Evolutionary conservation across 1,140 invertebrate species (phyloP), one percentile per base, ranked within the genome.

Genomic region (Stegodyphus dumicola): DNA sequence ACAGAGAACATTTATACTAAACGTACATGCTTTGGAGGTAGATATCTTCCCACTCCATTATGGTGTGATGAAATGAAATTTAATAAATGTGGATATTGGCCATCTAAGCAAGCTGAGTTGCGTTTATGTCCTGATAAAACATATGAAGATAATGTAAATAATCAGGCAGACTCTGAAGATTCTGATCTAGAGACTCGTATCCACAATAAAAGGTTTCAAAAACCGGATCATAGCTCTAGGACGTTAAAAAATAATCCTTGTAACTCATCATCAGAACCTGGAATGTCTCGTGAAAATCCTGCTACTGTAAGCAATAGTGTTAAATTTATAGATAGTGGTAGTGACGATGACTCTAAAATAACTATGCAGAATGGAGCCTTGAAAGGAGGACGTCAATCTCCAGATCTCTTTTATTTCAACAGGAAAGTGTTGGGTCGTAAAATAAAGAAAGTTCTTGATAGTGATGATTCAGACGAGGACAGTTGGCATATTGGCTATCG

Each of bases 261-360:
- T 69, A 7, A 33, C 6, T 48, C n/a, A 17, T 54, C 73, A 11
- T 10, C 64, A 71, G 53, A 52, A 9, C 52, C 10, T 17, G 5
- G 51, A 69, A 9, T 3, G 51, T 17, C 49, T 11, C n/a, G 4
- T 70, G 6, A 65, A 49, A 33, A 53, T 33, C 75, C 10, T 70
- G 13, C 18, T 13, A 49, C 73, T 48, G n/a, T 10, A 48, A 18
- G 18, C 17, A 66, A 49, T 69, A 9, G 17, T 78, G 53, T 86
- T 65, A 33, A 74, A 13, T 78, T 69, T n/a, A 49, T 86, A 18
- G 84, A 86, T 17, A 78, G 84, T 51, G 73, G 66, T 48, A 86
- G 84, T 73, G 84, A 86, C 52, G 84, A 86, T 18, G 81, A 85
- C 17, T 76, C 76, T 9, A 76, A 69, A 77, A 60, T 15, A 53